phyloP scores from a whole-genome alignment of 2,797 vertebrate genomes.

The Pipistrellus kuhlii region DNA sequence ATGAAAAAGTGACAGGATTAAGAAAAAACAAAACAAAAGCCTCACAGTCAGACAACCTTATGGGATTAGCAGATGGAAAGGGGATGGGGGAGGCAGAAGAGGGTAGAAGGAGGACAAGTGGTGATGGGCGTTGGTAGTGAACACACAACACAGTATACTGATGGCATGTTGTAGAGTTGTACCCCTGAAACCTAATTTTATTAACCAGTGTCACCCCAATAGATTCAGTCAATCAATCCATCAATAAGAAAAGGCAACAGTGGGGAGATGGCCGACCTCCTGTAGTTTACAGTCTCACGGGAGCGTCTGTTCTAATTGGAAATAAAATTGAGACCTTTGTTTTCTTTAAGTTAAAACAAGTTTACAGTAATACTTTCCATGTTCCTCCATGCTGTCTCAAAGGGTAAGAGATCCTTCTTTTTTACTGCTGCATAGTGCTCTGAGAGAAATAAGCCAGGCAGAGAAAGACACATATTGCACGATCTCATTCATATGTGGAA shows the following conservation, averaged over 20 bases:
- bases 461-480: no score
- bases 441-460: no score
- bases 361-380: not conserved
- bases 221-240: not conserved
- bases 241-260: not conserved
- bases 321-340: not conserved
- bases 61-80: not conserved
- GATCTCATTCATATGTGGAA: no score
- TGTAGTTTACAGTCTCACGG: not conserved
- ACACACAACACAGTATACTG: not conserved
- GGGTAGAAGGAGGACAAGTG: not conserved
- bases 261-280: accelerated
- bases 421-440: no score
- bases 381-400: no score
- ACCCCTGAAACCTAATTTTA: not conserved
- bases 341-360: not conserved
- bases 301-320: not conserved
- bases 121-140: not conserved
- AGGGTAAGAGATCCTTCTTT: no score
- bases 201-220: not conserved
- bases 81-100: not conserved
- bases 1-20: not conserved
- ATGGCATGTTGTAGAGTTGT: not conserved
- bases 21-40: not conserved
- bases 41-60: not conserved